Percentiles rank a stretch among this genome's conserved stretches.
These are phyloP conservation scores for Bombus fervidus DNA, from an alignment of 1,140 invertebrate genomes.

Conservation along the genomic window DNA sequence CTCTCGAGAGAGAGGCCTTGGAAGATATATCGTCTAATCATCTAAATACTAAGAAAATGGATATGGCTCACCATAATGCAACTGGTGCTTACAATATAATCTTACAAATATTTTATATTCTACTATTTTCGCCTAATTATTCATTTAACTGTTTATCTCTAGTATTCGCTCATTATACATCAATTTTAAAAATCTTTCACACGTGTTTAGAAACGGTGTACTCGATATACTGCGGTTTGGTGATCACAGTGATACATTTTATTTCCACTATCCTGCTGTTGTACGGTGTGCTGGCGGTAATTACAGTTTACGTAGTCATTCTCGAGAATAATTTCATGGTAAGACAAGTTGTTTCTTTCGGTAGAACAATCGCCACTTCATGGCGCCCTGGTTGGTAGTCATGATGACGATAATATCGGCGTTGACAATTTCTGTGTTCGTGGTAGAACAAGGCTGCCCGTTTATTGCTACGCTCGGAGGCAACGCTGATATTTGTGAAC, in stretches of 20 bases:
- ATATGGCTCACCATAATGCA: slow-evolving; percentile 80
- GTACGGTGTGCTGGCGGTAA: slow-evolving; percentile 81
- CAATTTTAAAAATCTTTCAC: slow-evolving; percentile 4
- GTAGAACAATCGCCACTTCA: slow-evolving; percentile 80
- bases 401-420: slow-evolving; percentile 79
- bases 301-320: slow-evolving; percentile 17
- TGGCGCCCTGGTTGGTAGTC: slow-evolving; percentile 82
- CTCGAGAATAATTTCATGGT: slow-evolving; percentile 1
- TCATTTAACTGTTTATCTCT: not conserved
- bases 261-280: slow-evolving; percentile 79
- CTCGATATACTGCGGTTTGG: slow-evolving; percentile 80
- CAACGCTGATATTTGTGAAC: slow-evolving; percentile 74
- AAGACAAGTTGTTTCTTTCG: slow-evolving; percentile 41
- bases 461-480: slow-evolving; percentile 75
- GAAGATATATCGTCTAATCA: slow-evolving; percentile 80
- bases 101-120: not conserved
- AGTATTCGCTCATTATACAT: not conserved
- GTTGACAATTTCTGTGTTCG: slow-evolving; percentile 74
- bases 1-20: slow-evolving; percentile 76
- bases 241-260: slow-evolving; percentile 80
- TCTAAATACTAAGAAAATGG: slow-evolving; percentile 80
- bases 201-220: slow-evolving; percentile 78
- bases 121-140: not conserved
- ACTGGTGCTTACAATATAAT: slow-evolving; percentile 69
- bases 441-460: slow-evolving; percentile 77